Evolutionary conservation across 1,140 invertebrate species (phyloP), one percentile per base, ranked within the genome.

Genomic region (Hylyphantes graminicola): DNA sequence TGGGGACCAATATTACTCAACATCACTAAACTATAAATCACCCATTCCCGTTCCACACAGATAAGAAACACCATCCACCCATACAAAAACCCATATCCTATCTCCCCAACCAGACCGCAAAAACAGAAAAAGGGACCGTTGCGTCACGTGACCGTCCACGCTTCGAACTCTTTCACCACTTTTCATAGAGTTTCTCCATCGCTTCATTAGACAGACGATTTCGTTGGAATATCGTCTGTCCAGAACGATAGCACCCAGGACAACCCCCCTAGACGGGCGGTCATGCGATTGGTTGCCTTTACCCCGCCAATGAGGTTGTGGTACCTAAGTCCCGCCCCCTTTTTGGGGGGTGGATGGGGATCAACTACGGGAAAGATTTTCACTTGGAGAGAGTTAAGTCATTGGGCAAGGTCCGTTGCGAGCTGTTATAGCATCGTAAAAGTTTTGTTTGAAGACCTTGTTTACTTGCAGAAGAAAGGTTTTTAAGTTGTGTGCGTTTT

Each of bases 171-270:
- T 35, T 35, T 35, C 5, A 35, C 35, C 35, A 35, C 35, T 54
- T 81, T 81, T 81, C 63, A 81, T 81, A 73, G 79, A 81, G 79
- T 81, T 67, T 73, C 79, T 68, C 67, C 68, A 72, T 63, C 67
- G 79, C 35, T 81, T 81, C 79, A 81, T 81, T 81, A 81, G 79
- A n/a, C 68, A 35, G 35, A 35, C 35, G 35, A 35, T 35, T 35
- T 35, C 35, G 35, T 35, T 35, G 68, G 67, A 73, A 81, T 81
- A 73, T 81, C 79, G 61, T 55, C 79, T 81, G 79, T 81, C 55
- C 68, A 50, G 68, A 81, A 73, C 73, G 79, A 81, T 81, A 81
- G 67, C 79, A 72, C 64, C 64, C 59, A 35, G 35, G 35, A 35
- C 35, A 70, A 81, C 67, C 79, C 79, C 72, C 79, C 73, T 81